These are phyloP conservation scores for Deroplatys truncata DNA, from an alignment of 2,888 invertebrate species.

Conservation along the genomic window DNA sequence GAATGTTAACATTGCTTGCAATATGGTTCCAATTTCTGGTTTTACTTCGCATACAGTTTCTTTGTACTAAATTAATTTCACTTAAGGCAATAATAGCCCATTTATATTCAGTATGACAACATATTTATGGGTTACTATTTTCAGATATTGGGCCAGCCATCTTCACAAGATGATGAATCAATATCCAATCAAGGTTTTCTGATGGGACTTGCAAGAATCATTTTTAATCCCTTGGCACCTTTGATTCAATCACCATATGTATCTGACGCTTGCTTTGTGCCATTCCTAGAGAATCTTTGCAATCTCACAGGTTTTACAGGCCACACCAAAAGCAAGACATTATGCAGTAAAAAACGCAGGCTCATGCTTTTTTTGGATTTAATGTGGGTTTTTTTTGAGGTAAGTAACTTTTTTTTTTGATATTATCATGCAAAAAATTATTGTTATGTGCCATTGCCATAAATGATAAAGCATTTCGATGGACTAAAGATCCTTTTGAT, in stretches of 20 bases:
- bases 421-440: too few relatives aligned
- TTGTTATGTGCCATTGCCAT: too few relatives aligned
- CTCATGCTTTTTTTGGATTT: constrained; percentile 51
- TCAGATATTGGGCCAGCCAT: constrained; percentile 2
- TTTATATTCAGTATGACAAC: neutral
- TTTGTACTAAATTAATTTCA: neutral
- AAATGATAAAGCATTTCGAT: too few relatives aligned
- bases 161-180: constrained; percentile 30
- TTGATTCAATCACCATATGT: constrained; percentile 63
- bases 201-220: constrained; percentile 39
- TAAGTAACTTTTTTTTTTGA: constrained; percentile 31
- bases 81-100: neutral
- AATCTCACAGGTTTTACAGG: constrained; percentile 10
- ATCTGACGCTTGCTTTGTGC: constrained; percentile 63
- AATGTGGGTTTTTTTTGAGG: constrained; percentile 64
- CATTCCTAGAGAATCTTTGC: constrained; percentile 44
- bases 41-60: neutral
- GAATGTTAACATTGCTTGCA: too few relatives aligned
- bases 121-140: neutral
- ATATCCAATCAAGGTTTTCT: constrained; percentile 39
- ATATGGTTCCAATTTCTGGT: too few relatives aligned
- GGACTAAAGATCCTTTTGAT: too few relatives aligned
- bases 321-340: constrained; percentile 19
- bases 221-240: constrained; percentile 58
- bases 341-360: constrained; percentile 33